Conservation (phyloP, 2,113 vertebrate species). For the Cinclus mexicanus region DNA sequence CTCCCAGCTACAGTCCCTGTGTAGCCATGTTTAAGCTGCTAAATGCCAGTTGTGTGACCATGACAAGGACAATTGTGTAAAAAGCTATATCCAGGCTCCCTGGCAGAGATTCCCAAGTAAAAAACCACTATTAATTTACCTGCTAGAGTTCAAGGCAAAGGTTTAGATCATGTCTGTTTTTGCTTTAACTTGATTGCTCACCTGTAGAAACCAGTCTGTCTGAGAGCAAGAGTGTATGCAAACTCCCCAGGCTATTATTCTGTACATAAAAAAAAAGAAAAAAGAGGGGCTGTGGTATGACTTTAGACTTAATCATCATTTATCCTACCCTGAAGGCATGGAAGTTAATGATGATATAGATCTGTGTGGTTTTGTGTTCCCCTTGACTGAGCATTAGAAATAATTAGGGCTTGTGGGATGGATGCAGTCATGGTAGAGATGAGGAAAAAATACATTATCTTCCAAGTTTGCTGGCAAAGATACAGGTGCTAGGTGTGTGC, state of each 20-base stretch:
- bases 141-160: slow-evolving; percentile 3
- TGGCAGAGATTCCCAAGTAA: not conserved
- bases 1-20: not conserved
- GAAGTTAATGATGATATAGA: slow-evolving; percentile 67
- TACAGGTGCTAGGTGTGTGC: not conserved
- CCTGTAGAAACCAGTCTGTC: not conserved
- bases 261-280: not conserved
- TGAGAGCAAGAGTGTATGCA: slow-evolving; percentile 5
- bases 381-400: slow-evolving; percentile 55
- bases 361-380: slow-evolving; percentile 62
- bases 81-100: not conserved
- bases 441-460: slow-evolving; percentile 27
- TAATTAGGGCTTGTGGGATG: slow-evolving; percentile 62
- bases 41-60: not conserved
- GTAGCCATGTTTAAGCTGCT: not conserved
- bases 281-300: not conserved
- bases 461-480: slow-evolving; percentile 8
- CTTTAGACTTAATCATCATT: slow-evolving; percentile 62
- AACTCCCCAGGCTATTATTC: slow-evolving; percentile 26
- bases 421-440: slow-evolving; percentile 31
- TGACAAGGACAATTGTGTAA: not conserved
- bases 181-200: slow-evolving; percentile 10
- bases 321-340: slow-evolving; percentile 56
- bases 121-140: not conserved
- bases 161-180: slow-evolving; percentile 20